These are phyloP conservation scores for Ormyrus rosae DNA, from an alignment of 2,888 invertebrate species.

Conservation along the genomic window DNA sequence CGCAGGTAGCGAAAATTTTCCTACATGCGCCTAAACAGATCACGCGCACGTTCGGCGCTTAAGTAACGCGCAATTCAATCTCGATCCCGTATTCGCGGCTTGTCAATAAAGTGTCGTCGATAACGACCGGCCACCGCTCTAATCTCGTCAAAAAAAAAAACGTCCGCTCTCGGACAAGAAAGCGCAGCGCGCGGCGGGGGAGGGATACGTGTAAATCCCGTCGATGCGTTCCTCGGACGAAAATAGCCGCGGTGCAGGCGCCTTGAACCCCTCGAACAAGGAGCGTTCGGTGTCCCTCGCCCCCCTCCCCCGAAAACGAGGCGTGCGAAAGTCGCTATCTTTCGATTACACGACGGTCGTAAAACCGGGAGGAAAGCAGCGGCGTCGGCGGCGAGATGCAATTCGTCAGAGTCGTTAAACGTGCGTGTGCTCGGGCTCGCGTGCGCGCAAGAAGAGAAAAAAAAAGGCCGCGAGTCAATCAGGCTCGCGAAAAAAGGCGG, in stretches of 20 bases:
- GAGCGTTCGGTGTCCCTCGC: neutral
- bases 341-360: constrained; percentile 25
- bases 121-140: no score
- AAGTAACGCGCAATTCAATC: no score
- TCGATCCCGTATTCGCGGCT: no score
- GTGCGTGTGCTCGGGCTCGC: neutral
- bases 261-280: constrained; percentile 6
- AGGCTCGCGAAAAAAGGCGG: neutral
- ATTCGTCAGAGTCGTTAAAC: no score
- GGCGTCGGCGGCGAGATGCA: no score
- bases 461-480: constrained; percentile 8
- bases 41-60: no score
- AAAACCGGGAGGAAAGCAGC: neutral
- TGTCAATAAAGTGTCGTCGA: no score
- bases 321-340: constrained; percentile 6
- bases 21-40: no score
- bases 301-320: neutral
- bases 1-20: no score
- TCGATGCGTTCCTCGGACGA: neutral
- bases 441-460: neutral
- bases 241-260: constrained; percentile 14
- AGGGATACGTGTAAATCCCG: neutral
- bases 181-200: neutral
- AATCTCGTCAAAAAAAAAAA: no score
- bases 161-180: neutral